Evolutionary conservation across 2,113 vertebrate genomes (phyloP).

Genomic region (Lophotis ruficrista): DNA sequence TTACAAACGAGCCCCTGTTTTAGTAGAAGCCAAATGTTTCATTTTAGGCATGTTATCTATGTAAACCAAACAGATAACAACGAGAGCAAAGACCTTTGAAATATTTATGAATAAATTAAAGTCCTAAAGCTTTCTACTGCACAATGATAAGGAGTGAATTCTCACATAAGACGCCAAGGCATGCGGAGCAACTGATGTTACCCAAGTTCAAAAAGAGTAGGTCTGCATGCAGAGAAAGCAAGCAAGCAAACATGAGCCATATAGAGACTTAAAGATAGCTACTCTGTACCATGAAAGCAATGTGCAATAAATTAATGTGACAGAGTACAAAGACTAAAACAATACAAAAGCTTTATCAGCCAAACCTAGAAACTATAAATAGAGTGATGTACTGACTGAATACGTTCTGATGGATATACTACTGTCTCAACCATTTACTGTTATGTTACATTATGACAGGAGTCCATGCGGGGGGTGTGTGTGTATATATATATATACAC

Average conservation of each 20-base stretch:
- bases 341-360: background rate
- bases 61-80: constrained; percentile 15
- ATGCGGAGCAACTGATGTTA: background rate
- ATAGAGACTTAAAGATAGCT: background rate
- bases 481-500: too few species aligned
- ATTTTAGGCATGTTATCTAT: background rate
- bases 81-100: constrained; percentile 5
- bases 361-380: background rate
- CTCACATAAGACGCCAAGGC: background rate
- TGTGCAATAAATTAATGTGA: background rate
- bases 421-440: background rate
- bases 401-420: background rate
- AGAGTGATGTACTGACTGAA: background rate
- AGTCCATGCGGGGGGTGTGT: background rate
- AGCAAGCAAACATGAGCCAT: background rate
- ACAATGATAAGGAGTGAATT: background rate
- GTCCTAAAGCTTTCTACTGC: background rate
- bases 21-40: background rate
- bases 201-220: background rate
- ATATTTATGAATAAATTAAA: constrained; percentile 27
- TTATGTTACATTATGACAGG: background rate
- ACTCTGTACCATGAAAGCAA: background rate
- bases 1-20: background rate
- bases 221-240: background rate
- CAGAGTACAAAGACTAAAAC: background rate